These are phyloP conservation scores for Zeus faber DNA, from an alignment of 2,113 vertebrate species.

Conservation along the genomic window DNA sequence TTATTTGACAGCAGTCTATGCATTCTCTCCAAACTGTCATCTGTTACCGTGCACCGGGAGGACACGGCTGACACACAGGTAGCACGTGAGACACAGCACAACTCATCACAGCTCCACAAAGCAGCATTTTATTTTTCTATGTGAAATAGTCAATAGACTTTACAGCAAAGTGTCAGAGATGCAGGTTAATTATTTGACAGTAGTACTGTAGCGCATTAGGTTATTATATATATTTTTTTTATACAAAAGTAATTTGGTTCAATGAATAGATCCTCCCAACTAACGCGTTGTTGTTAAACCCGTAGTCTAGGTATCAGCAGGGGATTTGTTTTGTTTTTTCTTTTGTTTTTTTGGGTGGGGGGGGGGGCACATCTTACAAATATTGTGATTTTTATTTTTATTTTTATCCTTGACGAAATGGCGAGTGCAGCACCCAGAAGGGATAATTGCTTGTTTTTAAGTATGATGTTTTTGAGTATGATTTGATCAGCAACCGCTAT, in stretches of 20 bases:
- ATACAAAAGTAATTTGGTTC: conserved; percentile 43
- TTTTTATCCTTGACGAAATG: conserved; percentile 19
- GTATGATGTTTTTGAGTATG: conserved; percentile 17
- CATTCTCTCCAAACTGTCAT: conserved; percentile 61
- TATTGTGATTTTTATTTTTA: too few relatives aligned
- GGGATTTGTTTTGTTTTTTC: conserved; percentile 17
- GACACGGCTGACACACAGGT: conserved; percentile 28
- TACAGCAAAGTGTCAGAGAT: conserved; percentile 18
- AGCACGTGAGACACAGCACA: conserved; percentile 39
- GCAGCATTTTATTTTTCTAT: too few relatives aligned
- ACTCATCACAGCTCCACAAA: too few relatives aligned
- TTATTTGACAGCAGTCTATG: conserved; percentile 67
- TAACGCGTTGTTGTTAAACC: conserved; percentile 51
- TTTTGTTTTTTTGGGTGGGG: too few relatives aligned
- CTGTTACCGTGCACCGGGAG: conserved; percentile 30
- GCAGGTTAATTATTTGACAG: conserved; percentile 44
- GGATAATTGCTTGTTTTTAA: conserved; percentile 31
- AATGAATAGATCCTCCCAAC: conserved; percentile 27
- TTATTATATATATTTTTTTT: conserved; percentile 31
- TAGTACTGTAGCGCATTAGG: conserved; percentile 54
- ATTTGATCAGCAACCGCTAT: conserved; percentile 47
- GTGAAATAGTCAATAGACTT: not conserved
- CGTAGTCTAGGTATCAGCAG: too few relatives aligned
- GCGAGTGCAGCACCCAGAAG: too few relatives aligned
- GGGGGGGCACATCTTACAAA: too few relatives aligned